Evolutionary conservation across 2,113 vertebrate species (phyloP), one percentile per base, ranked within the genome.

Genomic region (Picathartes gymnocephalus): DNA sequence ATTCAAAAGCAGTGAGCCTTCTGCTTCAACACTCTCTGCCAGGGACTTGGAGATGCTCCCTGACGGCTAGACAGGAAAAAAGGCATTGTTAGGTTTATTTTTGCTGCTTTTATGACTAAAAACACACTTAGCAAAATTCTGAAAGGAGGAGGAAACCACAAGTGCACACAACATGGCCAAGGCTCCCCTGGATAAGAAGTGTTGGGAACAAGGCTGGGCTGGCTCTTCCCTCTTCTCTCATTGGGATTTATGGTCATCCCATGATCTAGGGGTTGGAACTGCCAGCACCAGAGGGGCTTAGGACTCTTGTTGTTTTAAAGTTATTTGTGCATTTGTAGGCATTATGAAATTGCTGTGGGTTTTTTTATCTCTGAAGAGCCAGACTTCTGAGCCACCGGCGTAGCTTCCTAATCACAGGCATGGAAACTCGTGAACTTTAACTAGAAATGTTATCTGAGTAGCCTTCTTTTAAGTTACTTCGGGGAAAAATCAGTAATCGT

Each of bases 101-200:
- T 57, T 91, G 62, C 64, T 78, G 61, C 30, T 24, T 91, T 80
- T 65, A n/a, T 89, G 61, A 39, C 77, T 85, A 37, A 92, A 96
- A 94, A 60, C 51, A 57, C 47, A 33, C 30, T 83, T 71, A n/a
- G 72, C 48, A 77, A 48, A 81, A 39, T 25, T 73, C 50, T 78
- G 70, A 54, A 42, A 69, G n/a, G 30, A 74, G 27, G 57, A 89
- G 53, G n/a, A 79, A 94, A 44, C 44, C 90, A 82, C 31, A 88
- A 90, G 31, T 5, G 42, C n/a, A 6, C 1, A 13, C 19, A 69
- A 33, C 0, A 1, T 10, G 57, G 60, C 60, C 0, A 4, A 71
- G 39, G 86, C 33, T 93, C 15, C 44, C 30, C 45, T 11, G 64
- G 50, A 47, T 54, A 15, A 62, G 72, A 45, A 54, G 42, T 1